Conservation (phyloP, 2,888 invertebrate species). For the Eurois occulta region DNA sequence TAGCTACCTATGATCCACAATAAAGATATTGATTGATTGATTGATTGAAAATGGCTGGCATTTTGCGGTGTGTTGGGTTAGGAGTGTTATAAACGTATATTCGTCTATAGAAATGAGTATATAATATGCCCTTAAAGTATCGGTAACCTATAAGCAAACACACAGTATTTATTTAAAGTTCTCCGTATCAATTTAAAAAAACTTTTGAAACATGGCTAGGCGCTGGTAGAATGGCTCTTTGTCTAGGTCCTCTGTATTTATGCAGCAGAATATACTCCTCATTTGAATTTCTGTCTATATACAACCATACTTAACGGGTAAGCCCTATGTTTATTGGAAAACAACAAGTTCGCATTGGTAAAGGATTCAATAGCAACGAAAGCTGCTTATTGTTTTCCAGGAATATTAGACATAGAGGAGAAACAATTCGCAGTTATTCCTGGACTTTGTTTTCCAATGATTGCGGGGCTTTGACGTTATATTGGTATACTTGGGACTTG, state of each 20-base stretch:
- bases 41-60: no score
- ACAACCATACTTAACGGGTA: not conserved
- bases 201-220: not conserved
- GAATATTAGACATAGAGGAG: not conserved
- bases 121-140: no score
- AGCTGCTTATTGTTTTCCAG: not conserved
- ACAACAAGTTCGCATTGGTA: not conserved
- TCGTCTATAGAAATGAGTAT: no score
- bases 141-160: no score
- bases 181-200: not conserved
- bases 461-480: not conserved
- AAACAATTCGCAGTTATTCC: not conserved
- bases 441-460: not conserved
- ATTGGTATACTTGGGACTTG: not conserved
- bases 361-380: not conserved
- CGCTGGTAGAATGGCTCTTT: not conserved
- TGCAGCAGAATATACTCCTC: not conserved
- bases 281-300: not conserved
- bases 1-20: no score
- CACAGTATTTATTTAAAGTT: not conserved
- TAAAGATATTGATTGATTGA: no score
- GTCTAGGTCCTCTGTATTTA: not conserved
- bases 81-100: no score
- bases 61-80: no score
- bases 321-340: not conserved